Percentiles rank a stretch among this genome's conserved stretches.
Evolutionary conservation across 1,140 invertebrate genomes (phyloP).

Genomic region (Anadara kagoshimensis): DNA sequence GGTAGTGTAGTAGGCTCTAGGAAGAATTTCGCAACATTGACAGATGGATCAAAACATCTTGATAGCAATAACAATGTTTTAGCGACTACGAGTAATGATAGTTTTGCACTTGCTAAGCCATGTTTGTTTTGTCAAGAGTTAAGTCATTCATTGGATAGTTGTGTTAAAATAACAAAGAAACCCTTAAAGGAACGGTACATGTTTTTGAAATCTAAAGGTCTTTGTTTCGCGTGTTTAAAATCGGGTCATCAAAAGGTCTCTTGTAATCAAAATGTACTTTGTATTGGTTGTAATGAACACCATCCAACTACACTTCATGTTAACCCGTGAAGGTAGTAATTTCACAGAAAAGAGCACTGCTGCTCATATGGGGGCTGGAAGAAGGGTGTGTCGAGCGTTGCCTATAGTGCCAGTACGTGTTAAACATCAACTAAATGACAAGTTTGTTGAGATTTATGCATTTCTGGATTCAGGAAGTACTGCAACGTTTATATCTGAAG

Average conservation of each 20-base stretch:
- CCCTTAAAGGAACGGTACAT: slow-evolving; percentile 12
- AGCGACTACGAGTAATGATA: not conserved
- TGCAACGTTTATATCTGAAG: slow-evolving; percentile 27
- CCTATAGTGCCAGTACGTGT: slow-evolving; percentile 25
- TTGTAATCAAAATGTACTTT: slow-evolving; percentile 7
- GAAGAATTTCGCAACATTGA: not conserved
- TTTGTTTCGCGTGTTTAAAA: slow-evolving; percentile 25
- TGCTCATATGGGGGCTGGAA: slow-evolving; percentile 7
- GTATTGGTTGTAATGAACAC: slow-evolving; percentile 7
- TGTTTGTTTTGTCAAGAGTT: slow-evolving; percentile 1
- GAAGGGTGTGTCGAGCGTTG: not conserved
- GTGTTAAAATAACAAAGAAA: not conserved
- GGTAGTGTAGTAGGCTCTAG: not conserved
- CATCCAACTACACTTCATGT: slow-evolving; percentile 28
- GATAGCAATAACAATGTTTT: not conserved
- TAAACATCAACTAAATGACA: slow-evolving; percentile 20
- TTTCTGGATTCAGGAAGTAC: slow-evolving; percentile 36
- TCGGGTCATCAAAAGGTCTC: slow-evolving; percentile 12
- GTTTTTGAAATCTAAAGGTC: slow-evolving; percentile 9
- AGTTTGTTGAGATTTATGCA: slow-evolving; percentile 28
- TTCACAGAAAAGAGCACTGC: not conserved
- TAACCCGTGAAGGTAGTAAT: not conserved
- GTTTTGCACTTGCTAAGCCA: not conserved
- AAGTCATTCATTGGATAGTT: not conserved
- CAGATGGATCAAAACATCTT: not conserved